Evolutionary conservation across 2,797 vertebrate species (phyloP), one percentile per base, ranked within the genome.

Genomic region (Anguilla obscura): DNA sequence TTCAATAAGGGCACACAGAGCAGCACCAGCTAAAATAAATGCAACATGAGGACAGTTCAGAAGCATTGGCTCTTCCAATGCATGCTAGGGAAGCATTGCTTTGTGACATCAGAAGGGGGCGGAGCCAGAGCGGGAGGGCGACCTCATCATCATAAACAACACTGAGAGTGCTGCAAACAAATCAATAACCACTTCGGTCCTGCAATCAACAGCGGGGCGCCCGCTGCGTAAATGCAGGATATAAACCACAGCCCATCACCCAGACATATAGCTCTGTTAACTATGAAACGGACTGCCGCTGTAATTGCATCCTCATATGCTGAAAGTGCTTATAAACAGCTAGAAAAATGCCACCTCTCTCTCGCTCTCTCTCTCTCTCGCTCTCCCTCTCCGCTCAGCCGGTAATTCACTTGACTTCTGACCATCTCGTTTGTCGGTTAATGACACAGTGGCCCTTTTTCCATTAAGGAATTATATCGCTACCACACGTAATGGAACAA

Each of bases 121-220:
- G 76, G 76, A 48, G 40, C 21, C 21, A 21, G 5, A 76, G 18
- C 40, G 36, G 10, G 1, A 18, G 36, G 36, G 36, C 2, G 74
- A 40, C 74, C 24, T 48, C 18, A 21, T 45, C 40, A 82, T 50
- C 21, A 82, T 82, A 50, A 82, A 82, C 79, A 82, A 82, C 45
- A 21, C 3, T n/a, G 79, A 3, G 45, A n/a, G 9, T 1, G 1
- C 30, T 40, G 36, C 33, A 76, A 76, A 76, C 45, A 24, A 27
- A 82, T 82, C 79, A 50, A 82, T 82, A 50, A 12, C 79, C 79
- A 50, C 79, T n/a, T 82, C 79, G 48, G 21, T 48, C 79, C 79
- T 9, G 18, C 18, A n/a, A 50, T 45, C 45, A 50, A 7, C 9
- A 82, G n/a, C 9, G 18, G 40, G 10, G 21, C 24, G 16, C 69